Evolutionary conservation across 2,888 invertebrate genomes (phyloP).

Genomic region (Diarsia mendica): DNA sequence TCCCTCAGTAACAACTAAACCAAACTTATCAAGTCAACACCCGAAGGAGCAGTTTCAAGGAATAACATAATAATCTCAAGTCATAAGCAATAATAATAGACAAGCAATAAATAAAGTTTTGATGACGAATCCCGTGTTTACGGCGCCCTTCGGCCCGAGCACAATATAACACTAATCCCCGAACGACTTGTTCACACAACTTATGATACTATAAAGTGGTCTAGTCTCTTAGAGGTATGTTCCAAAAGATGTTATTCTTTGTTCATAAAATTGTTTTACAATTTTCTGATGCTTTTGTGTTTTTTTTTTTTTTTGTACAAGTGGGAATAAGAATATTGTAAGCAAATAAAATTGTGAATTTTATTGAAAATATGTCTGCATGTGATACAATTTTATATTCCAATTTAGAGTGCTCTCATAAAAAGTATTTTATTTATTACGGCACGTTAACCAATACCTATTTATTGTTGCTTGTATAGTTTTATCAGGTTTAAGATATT

Average conservation of each 20-base stretch:
- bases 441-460: neutral
- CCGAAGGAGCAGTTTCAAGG: constrained; percentile 48
- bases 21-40: constrained; percentile 32
- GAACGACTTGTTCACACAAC: constrained; percentile 56
- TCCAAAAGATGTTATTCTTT: neutral
- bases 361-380: constrained; percentile 45
- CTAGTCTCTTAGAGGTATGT: constrained; percentile 32
- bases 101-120: constrained; percentile 75
- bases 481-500: neutral
- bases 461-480: neutral
- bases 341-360: constrained; percentile 7
- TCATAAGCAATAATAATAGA: constrained; percentile 67
- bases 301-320: constrained; percentile 14
- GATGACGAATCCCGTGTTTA: constrained; percentile 70
- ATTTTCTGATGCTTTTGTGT: neutral
- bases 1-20: constrained; percentile 15
- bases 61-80: constrained; percentile 64
- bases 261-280: constrained; percentile 20
- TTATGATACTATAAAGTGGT: constrained; percentile 50
- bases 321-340: constrained; percentile 17
- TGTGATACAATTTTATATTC: constrained; percentile 12
- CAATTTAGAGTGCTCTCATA: neutral
- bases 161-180: constrained; percentile 66
- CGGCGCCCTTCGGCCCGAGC: constrained; percentile 56
- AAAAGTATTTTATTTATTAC: neutral